Percentiles rank a stretch among this genome's conserved stretches.
These are phyloP conservation scores for Festucalex cinctus DNA, from an alignment of 2,113 vertebrate genomes.

Conservation along the genomic window DNA sequence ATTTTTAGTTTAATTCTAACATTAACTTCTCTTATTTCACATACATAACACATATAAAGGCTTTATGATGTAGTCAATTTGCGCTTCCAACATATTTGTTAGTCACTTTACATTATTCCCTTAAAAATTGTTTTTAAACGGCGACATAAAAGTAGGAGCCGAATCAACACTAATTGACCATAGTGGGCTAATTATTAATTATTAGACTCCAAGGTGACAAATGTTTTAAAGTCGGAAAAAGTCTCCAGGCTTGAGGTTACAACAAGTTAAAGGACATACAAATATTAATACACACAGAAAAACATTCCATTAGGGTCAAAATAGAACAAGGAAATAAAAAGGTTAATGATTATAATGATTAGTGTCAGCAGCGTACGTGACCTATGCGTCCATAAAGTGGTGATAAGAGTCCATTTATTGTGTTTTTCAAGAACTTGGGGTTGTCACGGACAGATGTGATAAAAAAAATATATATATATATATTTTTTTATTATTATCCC, in stretches of 20 bases:
- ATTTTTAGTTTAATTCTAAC: too few relatives aligned
- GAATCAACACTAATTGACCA: neutral
- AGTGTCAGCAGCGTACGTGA: slow-evolving; percentile 6
- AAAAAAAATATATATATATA: too few relatives aligned
- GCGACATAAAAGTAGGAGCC: too few relatives aligned
- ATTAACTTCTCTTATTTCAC: too few relatives aligned
- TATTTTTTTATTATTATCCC: neutral
- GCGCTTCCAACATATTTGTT: too few relatives aligned
- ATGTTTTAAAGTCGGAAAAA: neutral
- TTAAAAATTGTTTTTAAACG: too few relatives aligned
- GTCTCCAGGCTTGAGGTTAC: neutral
- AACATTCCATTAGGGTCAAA: slow-evolving; percentile 29
- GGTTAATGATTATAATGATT: slow-evolving; percentile 27
- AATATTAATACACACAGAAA: slow-evolving; percentile 3
- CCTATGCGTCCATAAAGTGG: slow-evolving; percentile 29
- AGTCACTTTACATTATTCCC: too few relatives aligned
- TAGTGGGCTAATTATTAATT: neutral
- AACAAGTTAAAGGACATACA: neutral
- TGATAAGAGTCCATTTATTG: slow-evolving; percentile 46
- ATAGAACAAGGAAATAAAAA: slow-evolving; percentile 24
- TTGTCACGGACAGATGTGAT: slow-evolving; percentile 8
- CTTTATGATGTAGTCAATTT: too few relatives aligned
- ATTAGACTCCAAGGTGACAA: slow-evolving; percentile 2
- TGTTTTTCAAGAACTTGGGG: slow-evolving; percentile 23
- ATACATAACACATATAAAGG: too few relatives aligned